Conservation (phyloP, 64 coral and sea anemone genomes). For the Dendronephthya gigantea region DNA sequence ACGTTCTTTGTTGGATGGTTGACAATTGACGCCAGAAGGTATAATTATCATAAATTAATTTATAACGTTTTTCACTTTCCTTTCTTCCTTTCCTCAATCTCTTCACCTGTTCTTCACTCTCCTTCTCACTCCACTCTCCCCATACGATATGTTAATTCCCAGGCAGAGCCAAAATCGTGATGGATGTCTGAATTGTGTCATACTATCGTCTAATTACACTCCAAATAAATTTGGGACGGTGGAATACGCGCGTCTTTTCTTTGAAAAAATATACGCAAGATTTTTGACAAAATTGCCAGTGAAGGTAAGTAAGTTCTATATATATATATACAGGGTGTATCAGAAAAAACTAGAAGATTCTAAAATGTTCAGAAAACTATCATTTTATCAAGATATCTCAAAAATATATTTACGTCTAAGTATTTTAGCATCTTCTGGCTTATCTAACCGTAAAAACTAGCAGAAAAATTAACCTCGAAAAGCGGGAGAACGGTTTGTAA, state of each 20-base stretch:
- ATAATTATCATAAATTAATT: too few relatives aligned
- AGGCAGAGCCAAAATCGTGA: constrained; percentile 55
- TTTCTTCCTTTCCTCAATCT: background rate
- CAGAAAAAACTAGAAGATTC: too few relatives aligned
- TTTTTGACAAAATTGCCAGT: constrained; percentile 54
- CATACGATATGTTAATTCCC: background rate
- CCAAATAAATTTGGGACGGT: constrained; percentile 46
- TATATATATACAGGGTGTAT: too few relatives aligned
- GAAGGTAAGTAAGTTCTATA: constrained; percentile 85
- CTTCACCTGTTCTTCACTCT: background rate
- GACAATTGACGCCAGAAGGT: constrained; percentile 5
- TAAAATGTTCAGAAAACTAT: background rate
- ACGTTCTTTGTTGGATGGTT: constrained; percentile 13
- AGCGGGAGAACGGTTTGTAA: too few relatives aligned
- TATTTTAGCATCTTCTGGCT: too few relatives aligned
- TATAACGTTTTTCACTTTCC: background rate
- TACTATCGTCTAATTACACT: constrained; percentile 49
- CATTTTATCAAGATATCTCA: too few relatives aligned
- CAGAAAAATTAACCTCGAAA: too few relatives aligned
- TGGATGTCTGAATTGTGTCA: constrained; percentile 74
- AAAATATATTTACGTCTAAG: too few relatives aligned
- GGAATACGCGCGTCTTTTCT: constrained; percentile 46
- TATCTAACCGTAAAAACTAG: too few relatives aligned
- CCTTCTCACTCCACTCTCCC: too few relatives aligned
- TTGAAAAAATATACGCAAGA: constrained; percentile 40